Conservation (phyloP, 2,888 invertebrate species). For the Therioaphis trifolii region DNA sequence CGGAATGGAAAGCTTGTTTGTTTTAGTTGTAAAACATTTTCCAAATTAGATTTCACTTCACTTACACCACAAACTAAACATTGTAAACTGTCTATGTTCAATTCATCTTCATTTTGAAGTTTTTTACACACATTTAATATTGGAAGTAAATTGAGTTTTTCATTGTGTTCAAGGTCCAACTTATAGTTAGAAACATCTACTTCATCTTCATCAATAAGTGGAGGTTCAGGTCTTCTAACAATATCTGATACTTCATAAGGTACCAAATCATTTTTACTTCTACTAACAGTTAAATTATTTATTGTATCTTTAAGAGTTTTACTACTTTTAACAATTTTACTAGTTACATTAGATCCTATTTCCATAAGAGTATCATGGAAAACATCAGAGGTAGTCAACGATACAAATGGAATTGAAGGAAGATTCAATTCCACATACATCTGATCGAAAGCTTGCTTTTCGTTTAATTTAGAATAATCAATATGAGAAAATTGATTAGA, state of each 20-base stretch:
- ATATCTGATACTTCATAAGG: conserved; percentile 47
- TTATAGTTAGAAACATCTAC: conserved; percentile 53
- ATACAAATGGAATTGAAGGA: conserved; percentile 65
- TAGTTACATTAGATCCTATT: conserved; percentile 71
- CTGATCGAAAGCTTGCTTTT: conserved; percentile 46
- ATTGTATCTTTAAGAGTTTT: conserved; percentile 71
- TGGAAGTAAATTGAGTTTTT: conserved; percentile 52
- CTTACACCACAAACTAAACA: conserved; percentile 31
- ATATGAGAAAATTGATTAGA: neutral
- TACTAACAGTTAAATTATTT: conserved; percentile 35
- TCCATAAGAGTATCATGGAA: conserved; percentile 71
- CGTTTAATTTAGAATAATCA: conserved; percentile 29
- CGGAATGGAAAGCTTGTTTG: conserved; percentile 66
- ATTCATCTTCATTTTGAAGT: conserved; percentile 39
- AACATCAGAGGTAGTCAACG: conserved; percentile 66
- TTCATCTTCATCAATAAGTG: conserved; percentile 32
- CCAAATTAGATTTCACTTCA: conserved; percentile 42
- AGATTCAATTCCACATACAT: conserved; percentile 60
- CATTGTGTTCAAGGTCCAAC: conserved; percentile 49
- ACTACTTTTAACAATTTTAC: conserved; percentile 72
- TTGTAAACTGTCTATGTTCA: conserved; percentile 55
- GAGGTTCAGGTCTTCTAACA: conserved; percentile 10
- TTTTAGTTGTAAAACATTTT: conserved; percentile 54
- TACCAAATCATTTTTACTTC: conserved; percentile 44
- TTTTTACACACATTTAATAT: conserved; percentile 55